Evolutionary conservation across 2,113 vertebrate genomes (phyloP).

Genomic region (Cochlearius cochlearius): DNA sequence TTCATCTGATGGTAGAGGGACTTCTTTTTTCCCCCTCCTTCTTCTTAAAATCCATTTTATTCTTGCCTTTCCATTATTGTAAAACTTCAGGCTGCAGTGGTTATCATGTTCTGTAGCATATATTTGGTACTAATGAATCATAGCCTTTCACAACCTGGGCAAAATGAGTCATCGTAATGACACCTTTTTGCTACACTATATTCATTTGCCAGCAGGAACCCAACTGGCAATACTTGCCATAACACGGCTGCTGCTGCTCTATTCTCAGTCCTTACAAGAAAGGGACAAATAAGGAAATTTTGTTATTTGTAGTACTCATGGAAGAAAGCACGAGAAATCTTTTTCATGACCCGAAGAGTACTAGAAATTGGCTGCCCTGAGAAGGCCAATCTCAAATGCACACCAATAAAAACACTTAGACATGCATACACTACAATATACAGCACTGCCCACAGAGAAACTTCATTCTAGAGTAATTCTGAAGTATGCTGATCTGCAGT

Average conservation of each 20-base stretch:
- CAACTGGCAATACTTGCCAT: background rate
- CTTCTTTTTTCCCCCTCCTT: background rate
- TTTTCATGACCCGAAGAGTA: background rate
- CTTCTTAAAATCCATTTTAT: background rate
- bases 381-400: background rate
- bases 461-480: background rate
- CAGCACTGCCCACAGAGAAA: background rate
- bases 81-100: background rate
- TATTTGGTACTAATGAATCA: slow-evolving; percentile 20
- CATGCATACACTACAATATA: background rate
- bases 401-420: background rate
- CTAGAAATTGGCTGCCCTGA: background rate
- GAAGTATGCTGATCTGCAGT: background rate
- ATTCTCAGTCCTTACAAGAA: background rate
- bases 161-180: background rate
- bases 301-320: background rate
- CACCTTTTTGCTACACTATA: background rate
- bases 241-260: background rate
- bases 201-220: slow-evolving; percentile 40
- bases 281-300: background rate
- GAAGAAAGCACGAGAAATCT: background rate
- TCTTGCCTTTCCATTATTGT: background rate
- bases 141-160: background rate
- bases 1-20: background rate
- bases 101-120: background rate